A percentile compares a stretch with the other conserved stretches of the same genome.
Conservation (phyloP, 2,888 invertebrate species). For the Drosophila atripex region DNA sequence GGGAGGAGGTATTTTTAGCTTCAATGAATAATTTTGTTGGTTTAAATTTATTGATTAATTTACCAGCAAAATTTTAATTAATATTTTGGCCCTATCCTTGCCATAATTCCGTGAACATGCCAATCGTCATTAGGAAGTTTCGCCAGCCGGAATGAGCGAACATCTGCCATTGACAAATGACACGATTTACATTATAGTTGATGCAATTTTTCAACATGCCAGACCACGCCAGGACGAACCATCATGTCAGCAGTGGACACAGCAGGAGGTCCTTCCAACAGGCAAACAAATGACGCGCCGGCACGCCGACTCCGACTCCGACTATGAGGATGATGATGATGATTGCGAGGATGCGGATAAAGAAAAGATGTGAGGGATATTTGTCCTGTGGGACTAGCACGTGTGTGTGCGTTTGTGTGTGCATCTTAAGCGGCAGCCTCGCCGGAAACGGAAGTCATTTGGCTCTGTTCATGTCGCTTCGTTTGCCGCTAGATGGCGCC, state of each 20-base stretch:
- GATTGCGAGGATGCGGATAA: conserved; percentile 31
- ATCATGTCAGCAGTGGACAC: conserved; percentile 72
- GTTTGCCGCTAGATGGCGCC: conserved; percentile 54
- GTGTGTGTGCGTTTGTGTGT: conserved; percentile 15
- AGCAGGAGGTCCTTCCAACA: conserved; percentile 56
- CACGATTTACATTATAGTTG: conserved; percentile 78
- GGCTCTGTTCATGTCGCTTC: conserved; percentile 42
- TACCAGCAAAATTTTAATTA: not conserved
- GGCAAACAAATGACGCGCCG: conserved; percentile 70
- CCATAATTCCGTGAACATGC: conserved; percentile 34
- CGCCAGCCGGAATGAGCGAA: conserved; percentile 32
- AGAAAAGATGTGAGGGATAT: conserved; percentile 14
- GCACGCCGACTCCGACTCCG: conserved; percentile 56
- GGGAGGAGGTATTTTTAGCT: too few relatives aligned
- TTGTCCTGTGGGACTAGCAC: conserved; percentile 14
- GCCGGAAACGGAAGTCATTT: conserved; percentile 79
- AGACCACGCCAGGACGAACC: conserved; percentile 16
- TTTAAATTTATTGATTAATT: not conserved
- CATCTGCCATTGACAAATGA: conserved; percentile 81
- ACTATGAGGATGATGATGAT: conserved; percentile 34
- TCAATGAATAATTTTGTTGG: too few relatives aligned
- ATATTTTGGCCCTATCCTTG: conserved; percentile 1
- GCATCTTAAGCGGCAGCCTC: conserved; percentile 62
- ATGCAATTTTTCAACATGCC: conserved; percentile 74
- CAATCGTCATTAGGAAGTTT: conserved; percentile 60